Evolutionary conservation across 2,113 vertebrate genomes (phyloP).

Genomic region (Anas platyrhynchos): DNA sequence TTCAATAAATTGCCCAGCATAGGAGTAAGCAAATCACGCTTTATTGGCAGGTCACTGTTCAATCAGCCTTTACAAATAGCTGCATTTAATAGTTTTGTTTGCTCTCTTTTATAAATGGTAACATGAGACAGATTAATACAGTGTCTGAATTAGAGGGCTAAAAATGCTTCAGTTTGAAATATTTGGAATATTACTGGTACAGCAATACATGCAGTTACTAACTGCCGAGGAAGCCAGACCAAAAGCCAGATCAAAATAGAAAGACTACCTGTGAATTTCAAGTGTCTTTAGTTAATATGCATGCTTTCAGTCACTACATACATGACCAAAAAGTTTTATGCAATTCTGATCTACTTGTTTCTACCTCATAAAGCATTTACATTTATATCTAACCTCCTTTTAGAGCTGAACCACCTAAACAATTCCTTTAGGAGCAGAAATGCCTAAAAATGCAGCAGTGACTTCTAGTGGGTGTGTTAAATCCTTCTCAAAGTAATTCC

Average conservation of each 20-base stretch:
- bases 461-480: background rate
- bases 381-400: background rate
- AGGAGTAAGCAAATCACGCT: background rate
- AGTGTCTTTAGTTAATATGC: background rate
- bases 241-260: background rate
- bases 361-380: background rate
- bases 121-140: background rate
- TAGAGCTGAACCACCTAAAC: background rate
- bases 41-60: conserved; percentile 2
- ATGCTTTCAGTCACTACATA: background rate
- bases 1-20: background rate
- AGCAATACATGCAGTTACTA: background rate
- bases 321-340: background rate
- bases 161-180: background rate
- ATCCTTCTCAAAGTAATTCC: background rate
- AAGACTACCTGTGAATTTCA: background rate
- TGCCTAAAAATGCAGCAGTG: background rate
- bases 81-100: background rate
- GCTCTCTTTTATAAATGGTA: background rate
- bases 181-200: background rate
- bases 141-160: background rate
- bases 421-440: background rate
- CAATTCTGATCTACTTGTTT: background rate
- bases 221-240: background rate
- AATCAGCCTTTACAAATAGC: conserved; percentile 2